Evolutionary conservation across 2,113 vertebrate species (phyloP).

Genomic region (Nothobranchius kuhntae): DNA sequence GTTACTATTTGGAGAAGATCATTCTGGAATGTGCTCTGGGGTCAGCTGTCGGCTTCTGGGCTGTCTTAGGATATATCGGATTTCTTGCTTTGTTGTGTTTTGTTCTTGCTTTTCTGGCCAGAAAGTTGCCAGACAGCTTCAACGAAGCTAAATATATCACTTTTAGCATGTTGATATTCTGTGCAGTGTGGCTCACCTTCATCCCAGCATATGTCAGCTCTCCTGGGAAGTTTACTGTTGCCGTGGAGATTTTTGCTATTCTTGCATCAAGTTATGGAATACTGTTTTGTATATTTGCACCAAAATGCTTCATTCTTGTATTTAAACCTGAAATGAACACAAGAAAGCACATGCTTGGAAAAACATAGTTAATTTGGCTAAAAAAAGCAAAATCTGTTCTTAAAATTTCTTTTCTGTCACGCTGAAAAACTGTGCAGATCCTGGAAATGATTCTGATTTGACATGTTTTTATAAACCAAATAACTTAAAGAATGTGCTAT

Average conservation of each 20-base stretch:
- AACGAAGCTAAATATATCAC: slow-evolving; percentile 73
- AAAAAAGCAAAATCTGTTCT: too few species aligned
- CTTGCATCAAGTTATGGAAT: slow-evolving; percentile 72
- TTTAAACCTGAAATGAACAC: slow-evolving; percentile 71
- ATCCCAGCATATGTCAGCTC: slow-evolving; percentile 77
- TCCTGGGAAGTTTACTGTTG: slow-evolving; percentile 75
- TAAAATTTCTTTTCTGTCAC: too few species aligned
- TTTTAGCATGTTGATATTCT: slow-evolving; percentile 75
- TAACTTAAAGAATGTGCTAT: neutral
- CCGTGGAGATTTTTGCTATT: slow-evolving; percentile 79
- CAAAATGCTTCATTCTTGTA: slow-evolving; percentile 72
- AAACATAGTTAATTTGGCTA: neutral
- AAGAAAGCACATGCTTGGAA: slow-evolving; percentile 69
- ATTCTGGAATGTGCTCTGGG: slow-evolving; percentile 74
- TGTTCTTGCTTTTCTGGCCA: slow-evolving; percentile 61
- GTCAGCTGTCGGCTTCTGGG: slow-evolving; percentile 63
- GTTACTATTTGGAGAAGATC: slow-evolving; percentile 59
- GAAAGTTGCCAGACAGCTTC: slow-evolving; percentile 71
- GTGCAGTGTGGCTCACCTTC: slow-evolving; percentile 73
- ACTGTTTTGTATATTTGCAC: slow-evolving; percentile 70
- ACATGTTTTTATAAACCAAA: neutral
- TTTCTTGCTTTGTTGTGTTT: slow-evolving; percentile 63
- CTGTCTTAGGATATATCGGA: slow-evolving; percentile 70
- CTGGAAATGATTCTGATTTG: neutral
- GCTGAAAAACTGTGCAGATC: too few species aligned